Evolutionary conservation across 2,797 vertebrate species (phyloP).

Genomic region (Harpagifer antarcticus): DNA sequence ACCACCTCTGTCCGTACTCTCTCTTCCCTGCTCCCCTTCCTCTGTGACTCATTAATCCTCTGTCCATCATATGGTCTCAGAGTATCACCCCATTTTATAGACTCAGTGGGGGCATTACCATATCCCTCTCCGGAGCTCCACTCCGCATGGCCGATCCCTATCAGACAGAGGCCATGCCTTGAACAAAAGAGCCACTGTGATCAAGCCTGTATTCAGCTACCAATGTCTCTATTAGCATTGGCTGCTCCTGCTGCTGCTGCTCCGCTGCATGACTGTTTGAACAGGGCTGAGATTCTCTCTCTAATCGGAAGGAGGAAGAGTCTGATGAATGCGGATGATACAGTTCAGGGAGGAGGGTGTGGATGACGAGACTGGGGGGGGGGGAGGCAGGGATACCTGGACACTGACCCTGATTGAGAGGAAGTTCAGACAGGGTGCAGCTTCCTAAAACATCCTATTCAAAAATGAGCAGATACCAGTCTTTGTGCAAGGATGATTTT

Average conservation of each 20-base stretch:
- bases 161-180: conserved; percentile 79
- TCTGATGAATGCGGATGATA: conserved; percentile 72
- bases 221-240: conserved; percentile 81
- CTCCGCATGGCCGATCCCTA: conserved; percentile 79
- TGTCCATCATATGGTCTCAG: conserved; percentile 81
- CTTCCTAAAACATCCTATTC: conserved; percentile 41
- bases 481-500: conserved; percentile 21
- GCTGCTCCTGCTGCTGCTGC: conserved; percentile 67
- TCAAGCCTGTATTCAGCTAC: conserved; percentile 76
- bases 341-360: conserved; percentile 46
- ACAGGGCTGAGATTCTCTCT: conserved; percentile 70
- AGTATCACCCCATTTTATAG: conserved; percentile 77
- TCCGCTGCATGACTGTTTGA: conserved; percentile 73
- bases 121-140: conserved; percentile 79
- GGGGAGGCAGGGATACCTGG: conserved; percentile 50
- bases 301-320: conserved; percentile 62
- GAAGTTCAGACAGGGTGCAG: conserved; percentile 49
- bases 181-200: conserved; percentile 82
- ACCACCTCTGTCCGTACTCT: conserved; percentile 61
- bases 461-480: conserved; percentile 28
- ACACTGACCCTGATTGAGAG: conserved; percentile 50
- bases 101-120: conserved; percentile 78
- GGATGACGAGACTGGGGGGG: conserved; percentile 34
- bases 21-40: conserved; percentile 60
- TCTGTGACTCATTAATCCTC: conserved; percentile 82